These are phyloP conservation scores for Isaurus tuberculatus DNA, from an alignment of 92 coral and sea anemone species.

Conservation along the genomic window DNA sequence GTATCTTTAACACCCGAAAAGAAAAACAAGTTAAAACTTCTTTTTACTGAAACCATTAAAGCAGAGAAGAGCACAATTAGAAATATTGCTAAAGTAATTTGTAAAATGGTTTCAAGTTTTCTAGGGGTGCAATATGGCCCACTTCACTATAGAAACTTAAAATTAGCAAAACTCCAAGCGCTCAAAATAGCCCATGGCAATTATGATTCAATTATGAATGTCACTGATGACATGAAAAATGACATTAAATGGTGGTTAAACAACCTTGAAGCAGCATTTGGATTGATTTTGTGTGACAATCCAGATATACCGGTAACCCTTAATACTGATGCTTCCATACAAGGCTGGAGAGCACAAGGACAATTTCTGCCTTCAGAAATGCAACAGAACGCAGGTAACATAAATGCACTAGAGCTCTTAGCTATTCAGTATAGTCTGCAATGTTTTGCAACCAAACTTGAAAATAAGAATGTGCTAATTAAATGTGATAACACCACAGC, in stretches of 20 bases:
- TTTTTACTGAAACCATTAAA: constrained; percentile 33
- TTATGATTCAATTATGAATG: constrained; percentile 18
- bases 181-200: no score
- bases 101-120: constrained; percentile 51
- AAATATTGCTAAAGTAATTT: constrained; percentile 48
- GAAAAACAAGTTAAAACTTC: constrained; percentile 41
- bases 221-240: constrained; percentile 40
- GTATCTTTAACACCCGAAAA: constrained; percentile 56
- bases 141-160: constrained; percentile 49
- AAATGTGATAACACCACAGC: no score
- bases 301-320: constrained; percentile 53
- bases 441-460: no score
- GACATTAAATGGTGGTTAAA: constrained; percentile 42
- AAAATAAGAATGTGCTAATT: constrained; percentile 55
- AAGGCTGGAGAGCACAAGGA: constrained; percentile 58
- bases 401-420: no score
- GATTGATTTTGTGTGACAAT: constrained; percentile 51
- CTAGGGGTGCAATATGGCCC: no score
- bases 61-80: constrained; percentile 41
- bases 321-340: no score
- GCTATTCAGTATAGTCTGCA: no score
- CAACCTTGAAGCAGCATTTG: no score
- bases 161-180: constrained; percentile 50
- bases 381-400: constrained; percentile 28
- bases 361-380: constrained; percentile 54